Base-by-base conservation (phyloP, 2,888 invertebrate genomes). In the Scaptomyza tumidula region DNA sequence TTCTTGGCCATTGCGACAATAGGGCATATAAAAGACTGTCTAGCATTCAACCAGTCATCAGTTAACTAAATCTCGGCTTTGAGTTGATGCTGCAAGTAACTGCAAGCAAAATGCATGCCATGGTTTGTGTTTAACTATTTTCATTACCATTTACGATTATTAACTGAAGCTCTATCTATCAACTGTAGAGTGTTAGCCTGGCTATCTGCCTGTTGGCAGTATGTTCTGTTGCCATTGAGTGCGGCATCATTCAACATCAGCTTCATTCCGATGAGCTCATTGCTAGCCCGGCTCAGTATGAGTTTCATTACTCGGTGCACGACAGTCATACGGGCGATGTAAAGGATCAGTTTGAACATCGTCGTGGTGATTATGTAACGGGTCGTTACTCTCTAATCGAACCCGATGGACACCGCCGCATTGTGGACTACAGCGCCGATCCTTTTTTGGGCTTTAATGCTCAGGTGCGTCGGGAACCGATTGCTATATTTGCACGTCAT, bases 321-420 rank as follows among this genome's bases (percentile, higher is more conserved):
- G 92, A 92, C 46, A 84, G 86, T n/a, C 90, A 90, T 39, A 92
- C 92, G 10, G 92, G 92, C 13, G 92, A 92, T 73, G 86, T 92
- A 0, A 92, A 92, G 80, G 91, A 91, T 78, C 92, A 92, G 67
- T 91, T 91, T 33, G 92, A 92, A 80, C 90, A 91, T 62, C 90
- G 92, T 50, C 89, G 90, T 29, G 92, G 92, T 10, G 91, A 91
- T 63, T 90, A 90, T 57, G 92, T 92, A 1, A 88, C 91, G 14
- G 92, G 92, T 7, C 91, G 92, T 56, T 92, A 92, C 50, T 91
- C 91, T 1, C 78, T 92, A 3, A 86, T 92, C 39, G 92, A 92
- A 58, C 90, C 92, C 35, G 92, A 92, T 75, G 92, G 92, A 35
- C 89, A 90, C 41, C 91, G 90, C 49, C 91, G 92, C 63, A 81